Conservation (phyloP, 2,888 invertebrate genomes). For the Unio pictorum region DNA sequence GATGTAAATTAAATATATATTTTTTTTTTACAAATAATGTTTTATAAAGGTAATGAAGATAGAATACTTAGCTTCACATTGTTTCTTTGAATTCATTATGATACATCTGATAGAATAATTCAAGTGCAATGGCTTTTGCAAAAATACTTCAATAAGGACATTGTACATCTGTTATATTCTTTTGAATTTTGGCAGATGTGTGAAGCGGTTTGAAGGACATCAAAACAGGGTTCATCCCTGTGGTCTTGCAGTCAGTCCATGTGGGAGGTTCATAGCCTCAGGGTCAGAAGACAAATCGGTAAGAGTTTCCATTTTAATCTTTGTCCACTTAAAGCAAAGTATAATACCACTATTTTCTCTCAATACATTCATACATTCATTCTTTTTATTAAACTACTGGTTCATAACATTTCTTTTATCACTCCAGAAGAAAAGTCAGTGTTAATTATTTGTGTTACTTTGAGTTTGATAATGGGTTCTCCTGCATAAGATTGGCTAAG, state of each 20-base stretch:
- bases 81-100: too few species aligned
- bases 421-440: background rate
- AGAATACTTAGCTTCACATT: background rate
- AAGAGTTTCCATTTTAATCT: slow-evolving; percentile 24
- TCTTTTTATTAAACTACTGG: background rate
- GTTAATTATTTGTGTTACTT: too few species aligned
- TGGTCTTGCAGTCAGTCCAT: slow-evolving; percentile 68
- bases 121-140: too few species aligned
- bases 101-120: too few species aligned
- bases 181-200: slow-evolving; percentile 47
- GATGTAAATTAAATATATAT: too few species aligned
- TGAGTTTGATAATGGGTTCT: too few species aligned
- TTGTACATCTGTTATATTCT: background rate
- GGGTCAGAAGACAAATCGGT: slow-evolving; percentile 70
- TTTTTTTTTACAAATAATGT: too few species aligned
- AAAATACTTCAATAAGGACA: background rate
- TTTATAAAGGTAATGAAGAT: background rate
- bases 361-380: background rate
- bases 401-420: background rate
- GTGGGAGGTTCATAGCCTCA: slow-evolving; percentile 67
- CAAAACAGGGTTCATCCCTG: slow-evolving; percentile 65
- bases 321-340: background rate
- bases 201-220: slow-evolving; percentile 67
- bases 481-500: too few species aligned
- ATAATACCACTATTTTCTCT: background rate